These are phyloP conservation scores for Muraenolepis orangiensis DNA, from an alignment of 2,797 vertebrate species.

Conservation along the genomic window DNA sequence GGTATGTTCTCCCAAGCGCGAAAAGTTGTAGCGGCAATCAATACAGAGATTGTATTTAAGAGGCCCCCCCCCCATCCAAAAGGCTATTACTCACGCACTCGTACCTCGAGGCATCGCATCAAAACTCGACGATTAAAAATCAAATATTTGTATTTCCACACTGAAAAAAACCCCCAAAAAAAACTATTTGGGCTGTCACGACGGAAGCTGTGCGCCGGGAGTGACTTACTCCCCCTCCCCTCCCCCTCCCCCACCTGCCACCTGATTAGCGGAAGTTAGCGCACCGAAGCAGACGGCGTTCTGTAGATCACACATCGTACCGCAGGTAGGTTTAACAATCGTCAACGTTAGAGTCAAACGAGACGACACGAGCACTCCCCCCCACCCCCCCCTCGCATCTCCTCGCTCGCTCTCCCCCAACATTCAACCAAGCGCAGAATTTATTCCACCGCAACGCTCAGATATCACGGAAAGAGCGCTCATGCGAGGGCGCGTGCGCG, in stretches of 20 bases:
- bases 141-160: neutral
- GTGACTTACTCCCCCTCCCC: no score
- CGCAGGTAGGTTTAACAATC: neutral
- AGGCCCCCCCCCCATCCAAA: constrained; percentile 28
- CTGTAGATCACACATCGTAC: neutral
- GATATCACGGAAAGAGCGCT: no score
- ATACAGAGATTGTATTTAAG: neutral
- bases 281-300: no score
- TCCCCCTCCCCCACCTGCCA: no score
- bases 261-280: neutral
- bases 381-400: no score
- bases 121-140: constrained; percentile 28
- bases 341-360: neutral
- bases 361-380: neutral
- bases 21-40: neutral
- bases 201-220: neutral
- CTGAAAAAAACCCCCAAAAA: no score
- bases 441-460: no score
- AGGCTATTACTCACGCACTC: constrained; percentile 6
- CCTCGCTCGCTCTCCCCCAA: no score
- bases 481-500: no score
- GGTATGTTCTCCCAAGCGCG: neutral
- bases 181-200: neutral
- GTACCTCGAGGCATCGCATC: constrained; percentile 34
- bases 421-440: no score